phyloP scores from a whole-genome alignment of 2,888 invertebrate species.

The Xanthia icteritia region DNA sequence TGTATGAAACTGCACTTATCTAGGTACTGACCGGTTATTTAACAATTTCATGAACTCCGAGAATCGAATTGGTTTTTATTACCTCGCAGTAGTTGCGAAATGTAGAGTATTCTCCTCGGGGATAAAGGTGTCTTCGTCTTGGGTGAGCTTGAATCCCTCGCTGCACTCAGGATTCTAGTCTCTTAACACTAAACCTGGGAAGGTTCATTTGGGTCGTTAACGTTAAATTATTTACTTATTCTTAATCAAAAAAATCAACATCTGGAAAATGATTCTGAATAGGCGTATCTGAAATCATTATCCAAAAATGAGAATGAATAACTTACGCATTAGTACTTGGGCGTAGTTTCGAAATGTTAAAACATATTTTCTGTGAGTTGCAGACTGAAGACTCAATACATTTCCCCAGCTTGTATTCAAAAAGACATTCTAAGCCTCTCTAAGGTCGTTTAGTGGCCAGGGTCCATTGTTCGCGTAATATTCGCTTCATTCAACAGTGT shows the following conservation, averaged over 20 bases:
- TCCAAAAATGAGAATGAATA: neutral
- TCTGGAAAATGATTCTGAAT: neutral
- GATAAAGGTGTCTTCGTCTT: too few species aligned
- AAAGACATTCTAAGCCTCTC: conserved; percentile 18
- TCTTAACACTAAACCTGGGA: too few species aligned
- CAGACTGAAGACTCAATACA: neutral
- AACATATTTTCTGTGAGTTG: neutral
- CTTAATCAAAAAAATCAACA: neutral
- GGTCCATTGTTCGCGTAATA: conserved; percentile 45
- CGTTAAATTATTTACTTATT: neutral
- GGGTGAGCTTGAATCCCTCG: too few species aligned
- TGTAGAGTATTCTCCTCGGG: too few species aligned
- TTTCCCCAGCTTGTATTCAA: conserved; percentile 19
- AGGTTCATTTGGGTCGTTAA: too few species aligned
- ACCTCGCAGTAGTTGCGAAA: too few species aligned
- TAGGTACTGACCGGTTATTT: too few species aligned
- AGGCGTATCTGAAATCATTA: neutral
- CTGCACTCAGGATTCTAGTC: too few species aligned
- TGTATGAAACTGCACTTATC: too few species aligned
- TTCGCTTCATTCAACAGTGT: conserved; percentile 28
- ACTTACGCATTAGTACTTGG: neutral
- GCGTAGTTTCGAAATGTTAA: neutral
- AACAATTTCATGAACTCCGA: too few species aligned
- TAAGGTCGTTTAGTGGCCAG: conserved; percentile 31
- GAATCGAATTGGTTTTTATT: too few species aligned